Base-by-base conservation (phyloP, 2,888 invertebrate species). In the Brachylomia viminalis region DNA sequence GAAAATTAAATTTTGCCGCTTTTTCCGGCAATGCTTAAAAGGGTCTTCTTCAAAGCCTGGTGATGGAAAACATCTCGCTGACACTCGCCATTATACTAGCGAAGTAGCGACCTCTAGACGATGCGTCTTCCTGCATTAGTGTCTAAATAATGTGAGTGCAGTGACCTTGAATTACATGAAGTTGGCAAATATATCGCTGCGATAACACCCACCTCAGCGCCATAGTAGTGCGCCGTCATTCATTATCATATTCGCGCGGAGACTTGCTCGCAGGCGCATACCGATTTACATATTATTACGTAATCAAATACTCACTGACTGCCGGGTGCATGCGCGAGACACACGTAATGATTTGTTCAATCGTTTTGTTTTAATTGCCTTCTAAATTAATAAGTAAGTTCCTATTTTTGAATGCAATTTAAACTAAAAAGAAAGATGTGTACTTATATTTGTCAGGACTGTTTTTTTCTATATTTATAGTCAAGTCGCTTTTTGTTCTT, bases 211-310 rank as follows among this genome's bases (percentile, higher is more conserved):
- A 82, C 82, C 70, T 38, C 59, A 74, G 76, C 61, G 75, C 56
- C 70, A 15, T 52, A 64, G 38, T n/a, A 52, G 73, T 20, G 64
- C 75, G 75, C 56, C 61, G 76, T 42, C 85, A 86, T 45, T 86
- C 85, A 85, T 85, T 85, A 84, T 72, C 80, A 81, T 83, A 62
- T 74, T 27, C 3, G 62, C 76, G 77, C 82, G 62, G 47, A 27
- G 54, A 67, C 67, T 67, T 20, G 56, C 49, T 69, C 67, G 70
- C 75, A 54, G 64, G 79, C 80, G 77, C 85, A 67, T 42, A 7
- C 30, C 64, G 58, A 66, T 80, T 82, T 80, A 80, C 85, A 82
- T 82, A 81, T 45, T 79, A 68, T 82, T 77, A 78, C 68, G 72
- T 67, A 76, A 65, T 77, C 83, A 56, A 61, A 61, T 27, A 61